Evolutionary conservation across 1,140 invertebrate genomes (phyloP).

Genomic region (Papilio dardanus): DNA sequence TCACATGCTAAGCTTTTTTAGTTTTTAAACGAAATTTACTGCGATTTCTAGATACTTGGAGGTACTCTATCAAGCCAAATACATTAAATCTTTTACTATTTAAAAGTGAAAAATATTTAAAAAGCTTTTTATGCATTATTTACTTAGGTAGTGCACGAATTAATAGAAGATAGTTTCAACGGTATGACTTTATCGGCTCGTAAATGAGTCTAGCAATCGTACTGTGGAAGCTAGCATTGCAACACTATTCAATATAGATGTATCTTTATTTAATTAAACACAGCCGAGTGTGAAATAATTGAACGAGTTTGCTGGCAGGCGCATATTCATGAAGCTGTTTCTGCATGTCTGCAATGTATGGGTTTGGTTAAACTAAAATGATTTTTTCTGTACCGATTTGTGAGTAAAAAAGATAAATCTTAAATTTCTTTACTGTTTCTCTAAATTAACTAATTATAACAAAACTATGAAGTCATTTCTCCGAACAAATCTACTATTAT

Average conservation of each 20-base stretch:
- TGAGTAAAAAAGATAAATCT: too few species aligned
- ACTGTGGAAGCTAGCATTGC: background rate
- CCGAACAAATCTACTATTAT: too few species aligned
- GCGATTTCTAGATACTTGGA: background rate
- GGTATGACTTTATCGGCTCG: background rate
- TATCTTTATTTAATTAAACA: constrained; percentile 15
- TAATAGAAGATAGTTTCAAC: background rate
- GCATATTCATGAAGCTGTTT: constrained; percentile 27
- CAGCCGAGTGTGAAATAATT: constrained; percentile 32
- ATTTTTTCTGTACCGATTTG: background rate
- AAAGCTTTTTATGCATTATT: too few species aligned
- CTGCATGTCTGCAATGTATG: constrained; percentile 1
- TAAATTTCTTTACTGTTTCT: too few species aligned
- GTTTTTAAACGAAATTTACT: background rate
- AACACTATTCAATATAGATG: background rate
- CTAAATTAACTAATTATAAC: too few species aligned
- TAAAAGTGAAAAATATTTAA: background rate
- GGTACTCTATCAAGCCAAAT: background rate
- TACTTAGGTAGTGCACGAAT: too few species aligned
- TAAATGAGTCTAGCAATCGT: background rate
- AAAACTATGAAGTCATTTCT: too few species aligned
- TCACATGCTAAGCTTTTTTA: background rate
- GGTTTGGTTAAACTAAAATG: background rate
- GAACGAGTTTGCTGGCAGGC: constrained; percentile 1
- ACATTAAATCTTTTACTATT: background rate